These are phyloP conservation scores for Pangasius mekongensis DNA, from an alignment of 2,797 vertebrate genomes.

Conservation along the genomic window DNA sequence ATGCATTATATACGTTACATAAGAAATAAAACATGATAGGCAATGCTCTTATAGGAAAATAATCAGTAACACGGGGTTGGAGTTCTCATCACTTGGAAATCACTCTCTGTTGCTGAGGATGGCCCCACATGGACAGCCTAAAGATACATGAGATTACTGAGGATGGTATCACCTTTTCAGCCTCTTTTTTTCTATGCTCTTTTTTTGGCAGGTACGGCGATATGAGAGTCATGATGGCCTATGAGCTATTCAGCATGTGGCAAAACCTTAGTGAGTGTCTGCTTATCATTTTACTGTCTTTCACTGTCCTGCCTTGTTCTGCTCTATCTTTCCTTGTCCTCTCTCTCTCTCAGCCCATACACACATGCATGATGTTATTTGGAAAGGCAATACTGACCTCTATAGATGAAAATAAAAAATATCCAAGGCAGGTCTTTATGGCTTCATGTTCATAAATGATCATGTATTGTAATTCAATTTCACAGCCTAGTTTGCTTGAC, in stretches of 20 bases:
- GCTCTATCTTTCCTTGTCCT: not conserved
- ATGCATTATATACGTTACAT: not conserved
- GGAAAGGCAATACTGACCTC: slow-evolving; percentile 50
- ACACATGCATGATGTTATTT: not conserved
- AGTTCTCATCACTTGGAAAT: no score
- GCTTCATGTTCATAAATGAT: slow-evolving; percentile 1
- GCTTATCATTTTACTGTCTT: not conserved
- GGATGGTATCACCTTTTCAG: not conserved
- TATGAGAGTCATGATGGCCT: slow-evolving; percentile 98
- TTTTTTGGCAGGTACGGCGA: slow-evolving; percentile 85
- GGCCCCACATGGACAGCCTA: no score
- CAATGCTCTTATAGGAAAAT: not conserved
- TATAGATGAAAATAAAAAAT: slow-evolving; percentile 37
- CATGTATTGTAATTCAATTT: slow-evolving; percentile 4
- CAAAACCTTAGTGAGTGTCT: slow-evolving; percentile 89
- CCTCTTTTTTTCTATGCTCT: not conserved
- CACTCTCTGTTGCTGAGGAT: no score
- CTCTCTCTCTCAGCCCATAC: not conserved
- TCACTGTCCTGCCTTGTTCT: not conserved
- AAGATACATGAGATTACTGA: no score
- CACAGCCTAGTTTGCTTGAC: not conserved
- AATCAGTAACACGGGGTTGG: not conserved
- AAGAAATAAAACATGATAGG: not conserved
- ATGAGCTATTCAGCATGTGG: slow-evolving; percentile 99
- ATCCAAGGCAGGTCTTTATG: not conserved